Conservation (phyloP, 2,888 invertebrate genomes). For the Leptothorax acervorum region DNA sequence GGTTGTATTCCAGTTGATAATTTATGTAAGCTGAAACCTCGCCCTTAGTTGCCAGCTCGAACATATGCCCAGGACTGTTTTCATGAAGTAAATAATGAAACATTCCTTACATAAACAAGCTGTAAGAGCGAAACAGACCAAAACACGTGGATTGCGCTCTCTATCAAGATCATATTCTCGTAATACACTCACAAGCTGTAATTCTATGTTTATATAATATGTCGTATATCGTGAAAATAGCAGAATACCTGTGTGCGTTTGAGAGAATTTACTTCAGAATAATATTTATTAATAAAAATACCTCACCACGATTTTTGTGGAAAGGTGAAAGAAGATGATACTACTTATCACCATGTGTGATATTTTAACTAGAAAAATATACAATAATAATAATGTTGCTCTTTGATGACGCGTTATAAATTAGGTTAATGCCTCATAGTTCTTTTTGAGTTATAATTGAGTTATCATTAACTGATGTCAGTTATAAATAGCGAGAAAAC, state of each 20-base stretch:
- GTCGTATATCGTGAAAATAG: not conserved
- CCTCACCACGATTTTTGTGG: too few relatives aligned
- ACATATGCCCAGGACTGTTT: constrained; percentile 45
- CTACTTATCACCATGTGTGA: not conserved
- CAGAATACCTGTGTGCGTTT: not conserved
- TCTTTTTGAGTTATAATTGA: not conserved
- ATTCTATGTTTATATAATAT: constrained; percentile 34
- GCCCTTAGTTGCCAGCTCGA: constrained; percentile 12
- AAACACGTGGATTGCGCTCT: constrained; percentile 16
- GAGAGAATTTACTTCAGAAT: not conserved
- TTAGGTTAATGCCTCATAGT: not conserved
- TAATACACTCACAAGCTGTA: constrained; percentile 20
- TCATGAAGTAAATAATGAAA: constrained; percentile 48
- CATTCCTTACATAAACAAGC: constrained; percentile 46
- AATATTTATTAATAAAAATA: constrained; percentile 10
- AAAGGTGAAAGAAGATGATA: too few relatives aligned
- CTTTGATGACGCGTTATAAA: not conserved
- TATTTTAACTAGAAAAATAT: not conserved
- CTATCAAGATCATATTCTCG: constrained; percentile 32
- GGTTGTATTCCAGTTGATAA: constrained; percentile 49
- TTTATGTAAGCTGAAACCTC: constrained; percentile 52
- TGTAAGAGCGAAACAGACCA: constrained; percentile 17
- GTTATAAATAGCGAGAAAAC: not conserved
- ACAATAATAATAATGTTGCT: constrained; percentile 11
- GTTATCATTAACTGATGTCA: not conserved